Evolutionary conservation across 2,113 vertebrate genomes (phyloP), one percentile per base, ranked within the genome.

Genomic region (Petromus typicus): DNA sequence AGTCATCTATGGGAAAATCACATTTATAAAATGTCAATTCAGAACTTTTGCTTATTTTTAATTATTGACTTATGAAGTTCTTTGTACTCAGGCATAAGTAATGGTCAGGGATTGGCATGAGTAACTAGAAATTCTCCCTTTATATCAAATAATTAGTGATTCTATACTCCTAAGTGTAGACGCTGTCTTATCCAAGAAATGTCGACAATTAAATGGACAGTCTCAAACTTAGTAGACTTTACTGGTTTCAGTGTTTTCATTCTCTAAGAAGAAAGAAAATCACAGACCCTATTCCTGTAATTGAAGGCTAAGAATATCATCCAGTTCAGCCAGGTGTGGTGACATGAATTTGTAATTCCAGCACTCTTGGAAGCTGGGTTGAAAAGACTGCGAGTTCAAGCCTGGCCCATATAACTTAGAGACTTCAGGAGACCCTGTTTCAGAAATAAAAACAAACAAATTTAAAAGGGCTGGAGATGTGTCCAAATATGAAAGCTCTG

Each of bases 101-200:
- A 73, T 2, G n/a, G 22, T 4, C 34, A 9, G 7, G 23, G 10
- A 0, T 0, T 25, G 64, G 40, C 51, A 1, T 45, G 5, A 11
- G 16, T 0, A 3, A 34, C 14, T 73, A 43, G 18, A 1, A n/a
- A 61, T 8, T 13, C 30, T 13, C n/a, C 57, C 27, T 85, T 17
- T 12, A 16, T 0, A 8, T 8, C 30, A 27, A 59, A 22, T 6
- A 4, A 5, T 7, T 12, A 18, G 45, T 71, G 48, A 54, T 20
- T 45, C 90, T 48, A 1, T 40, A 34, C 56, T 87, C 57, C 54
- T 18, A 14, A 12, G 56, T 1, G 11, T 23, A 14, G 20, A 40
- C 69, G 34, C 54, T 83, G 78, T 48, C 32, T 66, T 27, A 17
- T 8, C 5, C 79, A 8, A 30, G 57, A n/a, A 78, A 69, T 30